Base-by-base conservation (phyloP, 37 sponge, comb jelly and placozoan species). In the Beroe forskalii region DNA sequence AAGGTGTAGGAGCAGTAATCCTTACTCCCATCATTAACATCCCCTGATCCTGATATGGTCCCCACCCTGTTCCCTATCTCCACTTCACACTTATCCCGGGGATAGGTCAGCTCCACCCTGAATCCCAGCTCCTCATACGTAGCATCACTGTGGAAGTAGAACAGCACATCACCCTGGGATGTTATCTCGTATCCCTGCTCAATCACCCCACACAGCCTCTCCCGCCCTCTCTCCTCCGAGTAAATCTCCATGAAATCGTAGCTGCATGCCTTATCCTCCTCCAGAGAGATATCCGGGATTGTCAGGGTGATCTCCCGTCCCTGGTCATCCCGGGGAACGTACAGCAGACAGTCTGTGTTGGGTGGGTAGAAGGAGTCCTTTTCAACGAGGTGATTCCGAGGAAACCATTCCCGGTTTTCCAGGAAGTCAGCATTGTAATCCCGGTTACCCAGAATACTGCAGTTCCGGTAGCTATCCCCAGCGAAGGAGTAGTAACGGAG, bases 121-220 rank as follows among this genome's bases (percentile, higher is more conserved):
- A 69, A 33, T 14, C 86, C 86, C 8, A 25, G 20, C 0, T 44
- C 30, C 31, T 80, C 86, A 25, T 42, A 24, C 4, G 86, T 38
- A 1, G 40, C 86, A 42, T 80, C 86, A 80, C 31, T 80, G 55
- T 80, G 86, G 55, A 44, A 80, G 55, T 80, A 80, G 30, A 80
- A 1, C 0, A 80, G 55, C 27, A 38, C n/a, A 19, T 36, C 38
- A n/a, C 55, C 55, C 20, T 8, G 28, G 44, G 44, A 23, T 24
- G 40, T 8, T 2, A 80, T 4, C 27, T 23, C 31, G 24, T 23
- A 28, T 9, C 8, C 55, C 24, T 42, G 48, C 25, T 80, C 55
- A 23, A 12, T 37, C 2, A 41, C 25, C 30, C 55, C 55, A 80
- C 86, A 80, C 24, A 38, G 42, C 48, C 86, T 17, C 48, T 80